Evolutionary conservation across 2,888 invertebrate species (phyloP).

Genomic region (Eupithecia dodoneata): DNA sequence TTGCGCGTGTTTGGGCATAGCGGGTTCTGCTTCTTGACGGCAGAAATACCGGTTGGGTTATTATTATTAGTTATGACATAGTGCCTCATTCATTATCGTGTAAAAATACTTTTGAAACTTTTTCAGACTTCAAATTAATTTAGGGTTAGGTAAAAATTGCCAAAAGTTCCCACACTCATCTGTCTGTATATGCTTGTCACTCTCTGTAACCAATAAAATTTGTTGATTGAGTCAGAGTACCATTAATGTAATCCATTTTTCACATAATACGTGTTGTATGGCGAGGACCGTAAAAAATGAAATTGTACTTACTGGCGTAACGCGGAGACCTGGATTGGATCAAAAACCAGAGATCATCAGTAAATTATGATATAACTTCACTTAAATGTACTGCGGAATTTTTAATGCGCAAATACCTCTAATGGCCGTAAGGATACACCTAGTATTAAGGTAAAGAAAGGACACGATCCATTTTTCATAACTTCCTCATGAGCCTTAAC

Average conservation of each 20-base stretch:
- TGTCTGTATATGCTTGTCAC: no score
- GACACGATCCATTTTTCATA: not conserved
- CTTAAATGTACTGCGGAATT: not conserved
- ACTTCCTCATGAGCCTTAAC: not conserved
- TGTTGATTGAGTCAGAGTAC: not conserved
- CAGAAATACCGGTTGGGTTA: not conserved
- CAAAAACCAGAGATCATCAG: no score
- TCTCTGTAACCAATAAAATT: not conserved
- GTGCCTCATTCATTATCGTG: not conserved
- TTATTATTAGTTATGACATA: not conserved
- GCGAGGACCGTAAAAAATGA: no score
- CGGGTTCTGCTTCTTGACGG: conserved; percentile 22
- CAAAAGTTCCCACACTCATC: not conserved
- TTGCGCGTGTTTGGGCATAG: conserved; percentile 34
- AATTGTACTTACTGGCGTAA: no score
- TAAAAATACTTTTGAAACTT: not conserved
- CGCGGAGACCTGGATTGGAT: no score
- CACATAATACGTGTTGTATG: no score
- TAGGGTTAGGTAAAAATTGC: not conserved
- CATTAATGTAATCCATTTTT: no score
- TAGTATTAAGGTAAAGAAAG: not conserved
- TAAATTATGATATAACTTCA: not conserved
- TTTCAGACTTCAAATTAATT: not conserved
- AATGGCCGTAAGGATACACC: not conserved
- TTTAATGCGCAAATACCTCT: not conserved